These are phyloP conservation scores for Ctenomys sociabilis DNA, from an alignment of 2,113 vertebrate genomes.

Conservation along the genomic window DNA sequence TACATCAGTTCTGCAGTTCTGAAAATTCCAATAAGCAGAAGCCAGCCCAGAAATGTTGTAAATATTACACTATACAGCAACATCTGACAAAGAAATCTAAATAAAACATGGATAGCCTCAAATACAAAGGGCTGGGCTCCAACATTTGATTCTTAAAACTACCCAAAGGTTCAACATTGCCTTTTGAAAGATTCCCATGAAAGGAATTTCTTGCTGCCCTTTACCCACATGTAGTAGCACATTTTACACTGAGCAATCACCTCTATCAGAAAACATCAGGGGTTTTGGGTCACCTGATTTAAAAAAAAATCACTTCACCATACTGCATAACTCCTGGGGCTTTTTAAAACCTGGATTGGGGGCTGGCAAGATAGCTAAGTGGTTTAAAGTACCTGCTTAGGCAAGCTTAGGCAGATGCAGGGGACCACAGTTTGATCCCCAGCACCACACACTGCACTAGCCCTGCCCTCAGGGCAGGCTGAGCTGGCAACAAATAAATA, in stretches of 20 bases:
- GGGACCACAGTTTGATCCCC: too few species aligned
- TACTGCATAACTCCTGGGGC: not conserved
- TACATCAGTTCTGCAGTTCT: conserved; percentile 15
- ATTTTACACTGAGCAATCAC: not conserved
- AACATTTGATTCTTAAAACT: not conserved
- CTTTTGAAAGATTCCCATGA: not conserved
- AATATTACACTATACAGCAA: not conserved
- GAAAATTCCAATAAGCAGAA: conserved; percentile 26
- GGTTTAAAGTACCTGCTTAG: too few species aligned
- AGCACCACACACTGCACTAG: too few species aligned
- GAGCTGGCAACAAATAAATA: too few species aligned
- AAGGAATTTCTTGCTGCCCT: not conserved
- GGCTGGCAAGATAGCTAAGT: too few species aligned
- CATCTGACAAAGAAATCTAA: not conserved
- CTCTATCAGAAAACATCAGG: not conserved
- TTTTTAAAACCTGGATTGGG: not conserved
- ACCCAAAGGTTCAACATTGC: not conserved
- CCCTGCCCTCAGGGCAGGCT: too few species aligned
- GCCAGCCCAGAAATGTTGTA: conserved; percentile 14
- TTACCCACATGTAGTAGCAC: not conserved
- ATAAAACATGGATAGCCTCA: conserved; percentile 13
- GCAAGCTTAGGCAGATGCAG: too few species aligned
- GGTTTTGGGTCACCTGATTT: not conserved
- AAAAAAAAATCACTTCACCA: not conserved
- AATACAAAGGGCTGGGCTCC: not conserved